Conservation (phyloP, 2,888 invertebrate genomes). For the Troglohyphantes excavatus region DNA sequence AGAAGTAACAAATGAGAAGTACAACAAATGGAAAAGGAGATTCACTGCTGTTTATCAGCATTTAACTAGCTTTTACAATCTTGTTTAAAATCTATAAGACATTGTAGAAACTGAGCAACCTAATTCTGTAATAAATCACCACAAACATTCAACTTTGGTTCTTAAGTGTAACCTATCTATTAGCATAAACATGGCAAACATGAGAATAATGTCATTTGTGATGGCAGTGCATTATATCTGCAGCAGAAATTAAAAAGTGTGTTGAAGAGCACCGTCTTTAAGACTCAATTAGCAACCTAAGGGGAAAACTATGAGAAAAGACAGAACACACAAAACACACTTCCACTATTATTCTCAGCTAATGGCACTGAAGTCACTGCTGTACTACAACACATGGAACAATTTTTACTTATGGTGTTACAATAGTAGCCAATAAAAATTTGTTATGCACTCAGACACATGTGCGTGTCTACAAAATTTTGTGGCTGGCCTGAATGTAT, state of each 20-base stretch:
- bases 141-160: conserved; percentile 74
- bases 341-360: conserved; percentile 51
- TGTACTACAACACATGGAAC: conserved; percentile 66
- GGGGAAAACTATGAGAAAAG: conserved; percentile 55
- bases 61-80: conserved; percentile 62
- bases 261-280: conserved; percentile 71
- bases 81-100: conserved; percentile 60
- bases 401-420: conserved; percentile 39
- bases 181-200: conserved; percentile 73
- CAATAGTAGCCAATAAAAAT: conserved; percentile 40
- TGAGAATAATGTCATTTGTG: conserved; percentile 74
- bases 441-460: conserved; percentile 34
- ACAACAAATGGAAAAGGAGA: conserved; percentile 66
- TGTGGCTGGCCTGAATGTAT: conserved; percentile 45
- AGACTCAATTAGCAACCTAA: conserved; percentile 68
- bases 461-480: conserved; percentile 34
- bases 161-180: conserved; percentile 73
- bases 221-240: conserved; percentile 75
- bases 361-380: conserved; percentile 68
- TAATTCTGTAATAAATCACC: conserved; percentile 59
- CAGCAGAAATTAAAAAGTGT: conserved; percentile 69
- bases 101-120: conserved; percentile 69
- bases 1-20: conserved; percentile 69
- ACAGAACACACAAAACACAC: conserved; percentile 55
- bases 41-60: conserved; percentile 63